Conservation (phyloP, 2,113 vertebrate genomes). For the Zosterops hypoxanthus region DNA sequence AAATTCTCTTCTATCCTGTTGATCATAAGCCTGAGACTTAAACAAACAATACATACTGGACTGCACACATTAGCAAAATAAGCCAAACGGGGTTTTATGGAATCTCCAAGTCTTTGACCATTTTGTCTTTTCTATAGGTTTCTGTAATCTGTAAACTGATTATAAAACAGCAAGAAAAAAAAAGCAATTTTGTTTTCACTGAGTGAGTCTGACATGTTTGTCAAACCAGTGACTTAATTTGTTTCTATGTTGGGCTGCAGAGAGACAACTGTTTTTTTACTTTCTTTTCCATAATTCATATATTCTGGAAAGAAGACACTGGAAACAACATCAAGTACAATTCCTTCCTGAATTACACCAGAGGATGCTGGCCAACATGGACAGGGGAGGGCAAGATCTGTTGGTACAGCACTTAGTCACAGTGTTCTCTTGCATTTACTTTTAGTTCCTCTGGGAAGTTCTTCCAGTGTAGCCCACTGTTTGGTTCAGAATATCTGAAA, state of each 20-base stretch:
- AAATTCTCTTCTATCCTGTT: neutral
- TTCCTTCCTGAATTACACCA: neutral
- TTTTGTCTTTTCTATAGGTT: neutral
- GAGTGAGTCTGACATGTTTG: neutral
- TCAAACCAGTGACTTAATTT: neutral
- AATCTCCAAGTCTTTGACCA: neutral
- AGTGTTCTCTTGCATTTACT: neutral
- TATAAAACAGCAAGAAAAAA: neutral
- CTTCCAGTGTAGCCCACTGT: neutral
- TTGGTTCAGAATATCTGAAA: neutral
- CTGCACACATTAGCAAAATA: neutral
- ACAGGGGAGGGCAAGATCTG: neutral
- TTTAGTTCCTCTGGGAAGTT: neutral
- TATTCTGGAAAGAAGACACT: neutral
- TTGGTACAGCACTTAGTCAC: neutral
- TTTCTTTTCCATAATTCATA: neutral
- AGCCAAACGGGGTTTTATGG: neutral
- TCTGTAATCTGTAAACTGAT: neutral
- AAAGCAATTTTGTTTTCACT: neutral
- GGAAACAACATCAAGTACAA: neutral
- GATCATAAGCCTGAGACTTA: neutral
- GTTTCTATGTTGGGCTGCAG: neutral
- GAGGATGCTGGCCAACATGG: neutral
- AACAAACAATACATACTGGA: neutral
- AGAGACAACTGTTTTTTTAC: neutral